Evolutionary conservation across 2,113 vertebrate species (phyloP).

Genomic region (Cinclus cinclus): DNA sequence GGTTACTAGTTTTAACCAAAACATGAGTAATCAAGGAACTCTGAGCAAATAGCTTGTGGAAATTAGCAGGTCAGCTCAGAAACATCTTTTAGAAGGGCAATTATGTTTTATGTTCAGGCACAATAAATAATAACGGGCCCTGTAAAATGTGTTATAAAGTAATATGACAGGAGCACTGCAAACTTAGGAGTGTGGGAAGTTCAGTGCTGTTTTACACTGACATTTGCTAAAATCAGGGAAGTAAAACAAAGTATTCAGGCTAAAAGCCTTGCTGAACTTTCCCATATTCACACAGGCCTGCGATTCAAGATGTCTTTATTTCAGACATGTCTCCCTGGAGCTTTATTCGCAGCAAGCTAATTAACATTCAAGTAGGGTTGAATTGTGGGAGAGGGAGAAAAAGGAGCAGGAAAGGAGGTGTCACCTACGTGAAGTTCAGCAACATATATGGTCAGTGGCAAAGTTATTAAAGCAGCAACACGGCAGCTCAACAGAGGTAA

Average conservation of each 20-base stretch:
- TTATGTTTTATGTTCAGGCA: conserved; percentile 61
- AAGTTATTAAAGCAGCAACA: conserved; percentile 31
- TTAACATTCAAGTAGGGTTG: conserved; percentile 66
- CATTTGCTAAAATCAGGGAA: conserved; percentile 11
- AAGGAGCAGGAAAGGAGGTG: conserved; percentile 13
- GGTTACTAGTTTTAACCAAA: conserved; percentile 18
- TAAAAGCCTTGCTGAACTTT: conserved; percentile 46
- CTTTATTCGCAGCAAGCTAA: conserved; percentile 59
- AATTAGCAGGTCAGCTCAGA: conserved; percentile 51
- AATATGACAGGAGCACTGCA: conserved; percentile 28
- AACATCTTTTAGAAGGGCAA: conserved; percentile 46
- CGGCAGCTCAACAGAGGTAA: neutral
- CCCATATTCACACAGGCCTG: conserved; percentile 35
- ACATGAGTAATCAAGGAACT: neutral
- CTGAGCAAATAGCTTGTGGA: conserved; percentile 25
- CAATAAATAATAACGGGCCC: conserved; percentile 45
- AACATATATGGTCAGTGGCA: conserved; percentile 14
- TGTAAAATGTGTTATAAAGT: conserved; percentile 47
- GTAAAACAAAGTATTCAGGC: conserved; percentile 43
- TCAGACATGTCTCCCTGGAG: conserved; percentile 45
- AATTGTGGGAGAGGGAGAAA: conserved; percentile 32
- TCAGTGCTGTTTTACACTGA: neutral
- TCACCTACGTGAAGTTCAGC: conserved; percentile 52
- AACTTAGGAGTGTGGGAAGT: neutral
- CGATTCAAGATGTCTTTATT: conserved; percentile 66